phyloP scores from a whole-genome alignment of 2,888 invertebrate genomes.

The Lasioglossum calceatum region DNA sequence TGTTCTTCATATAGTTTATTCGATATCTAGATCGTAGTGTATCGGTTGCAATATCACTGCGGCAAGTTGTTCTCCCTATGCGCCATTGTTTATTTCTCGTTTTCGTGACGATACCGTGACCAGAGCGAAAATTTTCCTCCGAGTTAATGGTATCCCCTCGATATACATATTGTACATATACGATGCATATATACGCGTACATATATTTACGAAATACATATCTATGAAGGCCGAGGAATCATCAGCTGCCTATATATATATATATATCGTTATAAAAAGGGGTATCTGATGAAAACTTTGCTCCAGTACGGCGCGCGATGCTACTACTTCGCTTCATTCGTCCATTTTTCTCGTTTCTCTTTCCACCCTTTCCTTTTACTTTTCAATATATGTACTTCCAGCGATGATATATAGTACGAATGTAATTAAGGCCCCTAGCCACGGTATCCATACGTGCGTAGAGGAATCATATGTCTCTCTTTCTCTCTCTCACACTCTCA shows the following conservation, averaged over 20 bases:
- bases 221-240: conserved; percentile 42
- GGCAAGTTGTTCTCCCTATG: conserved; percentile 39
- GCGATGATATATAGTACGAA: conserved; percentile 48
- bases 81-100: conserved; percentile 32
- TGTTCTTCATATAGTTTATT: conserved; percentile 46
- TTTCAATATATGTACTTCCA: conserved; percentile 29
- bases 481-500: conserved; percentile 44
- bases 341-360: background rate
- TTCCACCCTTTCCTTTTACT: background rate
- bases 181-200: background rate
- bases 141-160: conserved; percentile 23
- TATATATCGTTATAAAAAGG: conserved; percentile 20
- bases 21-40: conserved; percentile 47
- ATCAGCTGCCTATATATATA: conserved; percentile 19
- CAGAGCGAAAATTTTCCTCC: conserved; percentile 50
- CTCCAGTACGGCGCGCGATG: conserved; percentile 25
- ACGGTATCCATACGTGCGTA: conserved; percentile 69
- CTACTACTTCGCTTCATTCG: background rate
- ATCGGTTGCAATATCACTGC: conserved; percentile 62
- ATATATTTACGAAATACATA: conserved; percentile 22
- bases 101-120: conserved; percentile 63
- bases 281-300: conserved; percentile 35
- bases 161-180: conserved; percentile 7
- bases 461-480: conserved; percentile 61
- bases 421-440: conserved; percentile 62